phyloP scores from a whole-genome alignment of 2,113 vertebrate genomes.

The Caracal caracal region DNA sequence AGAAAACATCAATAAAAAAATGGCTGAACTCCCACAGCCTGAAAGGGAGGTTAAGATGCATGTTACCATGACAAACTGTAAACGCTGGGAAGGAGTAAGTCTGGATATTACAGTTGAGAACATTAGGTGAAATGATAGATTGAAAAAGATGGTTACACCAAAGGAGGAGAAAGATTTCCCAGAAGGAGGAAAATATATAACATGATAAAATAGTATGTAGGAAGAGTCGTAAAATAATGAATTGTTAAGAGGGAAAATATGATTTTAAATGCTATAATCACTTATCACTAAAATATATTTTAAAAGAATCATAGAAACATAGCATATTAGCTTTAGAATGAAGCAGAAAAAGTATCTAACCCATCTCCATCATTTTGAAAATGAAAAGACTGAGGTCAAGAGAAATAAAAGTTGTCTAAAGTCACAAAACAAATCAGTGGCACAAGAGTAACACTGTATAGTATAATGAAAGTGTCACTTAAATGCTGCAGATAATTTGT shows the following conservation, averaged over 20 bases:
- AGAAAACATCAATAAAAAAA: not conserved
- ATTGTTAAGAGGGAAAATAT: constrained; percentile 45
- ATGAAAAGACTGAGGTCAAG: not conserved
- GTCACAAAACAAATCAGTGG: not conserved
- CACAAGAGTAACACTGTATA: not conserved
- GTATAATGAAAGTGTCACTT: not conserved
- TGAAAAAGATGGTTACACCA: constrained; percentile 55
- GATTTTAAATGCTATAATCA: not conserved
- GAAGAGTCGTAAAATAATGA: constrained; percentile 71
- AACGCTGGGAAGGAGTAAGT: not conserved
- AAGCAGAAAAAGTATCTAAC: not conserved
- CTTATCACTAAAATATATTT: constrained; percentile 7
- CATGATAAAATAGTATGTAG: constrained; percentile 50
- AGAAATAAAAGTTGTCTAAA: not conserved
- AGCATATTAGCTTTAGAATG: not conserved
- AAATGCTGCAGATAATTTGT: not conserved
- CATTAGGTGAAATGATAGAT: constrained; percentile 69
- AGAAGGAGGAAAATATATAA: constrained; percentile 43
- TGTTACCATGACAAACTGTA: not conserved
- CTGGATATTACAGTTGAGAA: constrained; percentile 49
- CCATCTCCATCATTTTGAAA: constrained; percentile 1
- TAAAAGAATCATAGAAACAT: not conserved
- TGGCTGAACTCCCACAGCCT: not conserved
- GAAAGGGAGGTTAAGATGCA: not conserved
- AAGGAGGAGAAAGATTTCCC: constrained; percentile 17